Evolutionary conservation across 2,113 vertebrate genomes (phyloP).

Genomic region (Craseonycteris thonglongyai): DNA sequence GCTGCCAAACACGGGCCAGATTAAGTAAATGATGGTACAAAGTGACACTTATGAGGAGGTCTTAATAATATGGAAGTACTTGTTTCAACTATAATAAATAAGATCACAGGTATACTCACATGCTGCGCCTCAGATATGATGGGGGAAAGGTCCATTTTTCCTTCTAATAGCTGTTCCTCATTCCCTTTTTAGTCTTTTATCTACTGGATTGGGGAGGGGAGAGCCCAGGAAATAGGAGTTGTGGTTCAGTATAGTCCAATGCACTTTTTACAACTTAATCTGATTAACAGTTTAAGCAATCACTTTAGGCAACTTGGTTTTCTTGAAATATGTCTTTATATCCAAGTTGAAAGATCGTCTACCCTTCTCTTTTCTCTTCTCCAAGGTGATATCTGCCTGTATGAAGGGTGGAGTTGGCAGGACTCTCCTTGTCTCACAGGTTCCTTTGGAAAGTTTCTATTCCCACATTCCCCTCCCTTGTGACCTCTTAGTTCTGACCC

Average conservation of each 20-base stretch:
- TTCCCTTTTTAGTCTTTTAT: not conserved
- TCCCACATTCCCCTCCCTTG: not conserved
- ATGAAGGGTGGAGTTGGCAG: rapidly evolving
- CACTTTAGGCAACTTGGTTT: not conserved
- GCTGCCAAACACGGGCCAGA: not conserved
- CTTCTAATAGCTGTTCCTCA: not conserved
- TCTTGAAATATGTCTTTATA: not conserved
- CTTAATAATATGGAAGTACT: not conserved
- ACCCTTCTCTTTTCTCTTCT: not conserved
- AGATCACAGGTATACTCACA: not conserved
- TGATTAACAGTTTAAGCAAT: not conserved
- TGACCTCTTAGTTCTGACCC: not conserved
- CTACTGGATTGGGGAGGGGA: not conserved
- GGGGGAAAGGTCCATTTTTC: rapidly evolving
- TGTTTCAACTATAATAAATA: not conserved
- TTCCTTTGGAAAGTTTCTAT: not conserved
- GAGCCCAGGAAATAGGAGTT: not conserved
- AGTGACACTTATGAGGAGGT: not conserved
- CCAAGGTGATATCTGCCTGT: not conserved
- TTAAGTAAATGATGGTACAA: not conserved
- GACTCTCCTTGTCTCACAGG: not conserved
- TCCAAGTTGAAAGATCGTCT: not conserved
- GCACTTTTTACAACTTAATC: not conserved
- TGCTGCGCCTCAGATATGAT: not conserved
- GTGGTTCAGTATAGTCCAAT: not conserved